phyloP scores from a whole-genome alignment of 2,888 invertebrate genomes.

The Drosophila prostipennis region DNA sequence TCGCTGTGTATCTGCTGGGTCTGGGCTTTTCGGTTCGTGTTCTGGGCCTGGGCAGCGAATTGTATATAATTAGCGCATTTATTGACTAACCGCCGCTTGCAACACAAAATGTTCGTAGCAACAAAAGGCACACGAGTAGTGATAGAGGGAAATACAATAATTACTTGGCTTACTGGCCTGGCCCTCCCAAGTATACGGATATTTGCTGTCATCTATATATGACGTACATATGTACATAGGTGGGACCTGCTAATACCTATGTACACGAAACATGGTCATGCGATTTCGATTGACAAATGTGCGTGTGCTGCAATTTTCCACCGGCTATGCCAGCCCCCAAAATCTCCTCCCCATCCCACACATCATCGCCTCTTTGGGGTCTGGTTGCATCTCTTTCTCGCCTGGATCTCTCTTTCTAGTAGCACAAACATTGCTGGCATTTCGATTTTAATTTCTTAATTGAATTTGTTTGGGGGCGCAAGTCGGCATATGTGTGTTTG shows the following conservation, averaged over 20 bases:
- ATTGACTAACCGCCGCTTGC: constrained; percentile 64
- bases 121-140: constrained; percentile 14
- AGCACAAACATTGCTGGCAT: constrained; percentile 18
- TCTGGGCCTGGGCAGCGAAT: constrained; percentile 52
- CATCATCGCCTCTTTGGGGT: not conserved
- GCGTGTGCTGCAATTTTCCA: constrained; percentile 67
- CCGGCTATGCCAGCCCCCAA: constrained; percentile 23
- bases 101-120: constrained; percentile 27
- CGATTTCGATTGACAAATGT: constrained; percentile 58
- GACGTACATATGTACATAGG: not conserved
- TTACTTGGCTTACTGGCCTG: constrained; percentile 34
- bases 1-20: constrained; percentile 32
- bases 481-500: constrained; percentile 1
- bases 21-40: constrained; percentile 40
- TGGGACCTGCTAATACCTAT: constrained; percentile 17
- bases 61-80: constrained; percentile 74
- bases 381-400: constrained; percentile 12
- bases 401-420: constrained; percentile 11
- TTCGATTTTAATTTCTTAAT: constrained; percentile 65
- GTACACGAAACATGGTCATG: constrained; percentile 22
- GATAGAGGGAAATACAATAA: constrained; percentile 21
- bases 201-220: constrained; percentile 10
- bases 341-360: not conserved
- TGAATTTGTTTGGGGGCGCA: constrained; percentile 69
- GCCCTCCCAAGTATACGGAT: constrained; percentile 12